phyloP scores from a whole-genome alignment of 2,888 invertebrate genomes.

The Cheilosia soror region DNA sequence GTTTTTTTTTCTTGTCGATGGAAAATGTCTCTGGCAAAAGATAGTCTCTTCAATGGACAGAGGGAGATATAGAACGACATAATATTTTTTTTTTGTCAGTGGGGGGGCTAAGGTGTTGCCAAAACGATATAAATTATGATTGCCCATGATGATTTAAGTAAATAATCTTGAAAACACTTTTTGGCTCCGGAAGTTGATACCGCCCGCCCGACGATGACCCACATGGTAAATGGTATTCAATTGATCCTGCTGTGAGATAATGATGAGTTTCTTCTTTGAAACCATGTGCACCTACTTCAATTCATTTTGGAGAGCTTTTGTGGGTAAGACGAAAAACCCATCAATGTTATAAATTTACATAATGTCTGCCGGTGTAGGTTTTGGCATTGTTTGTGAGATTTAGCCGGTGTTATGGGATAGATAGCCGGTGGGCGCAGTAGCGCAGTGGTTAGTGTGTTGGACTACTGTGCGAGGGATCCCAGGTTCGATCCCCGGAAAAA shows the following conservation, averaged over 20 bases:
- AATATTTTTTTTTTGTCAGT: background rate
- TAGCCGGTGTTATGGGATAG: no score
- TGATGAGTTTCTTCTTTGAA: slow-evolving; percentile 23
- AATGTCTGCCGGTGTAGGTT: slow-evolving; percentile 6
- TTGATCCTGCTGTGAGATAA: slow-evolving; percentile 39
- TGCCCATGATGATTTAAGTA: slow-evolving; percentile 64
- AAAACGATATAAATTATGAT: slow-evolving; percentile 52
- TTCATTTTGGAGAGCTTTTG: slow-evolving; percentile 19
- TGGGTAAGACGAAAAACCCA: slow-evolving; percentile 9
- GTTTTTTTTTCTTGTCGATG: slow-evolving; percentile 4
- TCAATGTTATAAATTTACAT: slow-evolving; percentile 28
- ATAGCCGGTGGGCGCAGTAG: no score
- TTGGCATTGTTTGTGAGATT: background rate
- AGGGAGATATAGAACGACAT: slow-evolving; percentile 15
- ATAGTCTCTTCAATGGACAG: slow-evolving; percentile 16
- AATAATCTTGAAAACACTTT: slow-evolving; percentile 58
- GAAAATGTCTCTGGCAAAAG: slow-evolving; percentile 51
- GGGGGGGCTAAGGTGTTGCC: background rate
- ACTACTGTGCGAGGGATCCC: no score
- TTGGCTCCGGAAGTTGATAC: slow-evolving; percentile 33
- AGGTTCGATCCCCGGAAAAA: no score
- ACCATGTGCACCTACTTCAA: background rate
- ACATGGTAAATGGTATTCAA: slow-evolving; percentile 30
- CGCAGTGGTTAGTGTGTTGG: no score
- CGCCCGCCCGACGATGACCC: background rate